These are phyloP conservation scores for Smittia aterrima DNA, from an alignment of 2,888 invertebrate genomes.

Conservation along the genomic window DNA sequence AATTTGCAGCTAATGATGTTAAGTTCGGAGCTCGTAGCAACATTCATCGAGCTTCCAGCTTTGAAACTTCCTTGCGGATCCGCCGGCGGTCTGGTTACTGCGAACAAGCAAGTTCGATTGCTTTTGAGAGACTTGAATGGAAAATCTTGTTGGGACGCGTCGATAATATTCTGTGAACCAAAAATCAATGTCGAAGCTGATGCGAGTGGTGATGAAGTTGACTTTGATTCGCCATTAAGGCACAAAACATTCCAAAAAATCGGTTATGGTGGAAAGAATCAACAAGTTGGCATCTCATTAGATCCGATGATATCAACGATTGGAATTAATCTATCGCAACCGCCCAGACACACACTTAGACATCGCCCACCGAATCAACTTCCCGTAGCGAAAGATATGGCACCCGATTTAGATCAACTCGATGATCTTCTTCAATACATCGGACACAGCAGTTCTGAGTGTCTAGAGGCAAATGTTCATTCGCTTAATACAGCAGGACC, in stretches of 20 bases:
- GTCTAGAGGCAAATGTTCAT: constrained; percentile 63
- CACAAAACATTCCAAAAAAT: constrained; percentile 38
- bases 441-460: constrained; percentile 89
- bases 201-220: constrained; percentile 31
- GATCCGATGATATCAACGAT: constrained; percentile 54
- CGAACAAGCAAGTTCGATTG: constrained; percentile 80
- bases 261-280: constrained; percentile 9
- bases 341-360: constrained; percentile 67
- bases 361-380: constrained; percentile 72
- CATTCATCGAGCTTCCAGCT: constrained; percentile 85
- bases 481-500: constrained; percentile 77
- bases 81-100: constrained; percentile 73
- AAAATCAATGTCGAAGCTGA: constrained; percentile 47
- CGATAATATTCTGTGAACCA: constrained; percentile 81
- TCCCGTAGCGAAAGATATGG: constrained; percentile 77
- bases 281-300: constrained; percentile 43
- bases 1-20: constrained; percentile 84
- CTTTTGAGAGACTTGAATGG: constrained; percentile 87
- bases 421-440: constrained; percentile 89
- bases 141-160: constrained; percentile 95
- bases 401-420: constrained; percentile 85
- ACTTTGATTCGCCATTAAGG: constrained; percentile 30
- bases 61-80: constrained; percentile 76
- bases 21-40: constrained; percentile 77
- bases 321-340: constrained; percentile 56